Conservation (phyloP, 2,888 invertebrate species). For the Chymomyza fuscimana region DNA sequence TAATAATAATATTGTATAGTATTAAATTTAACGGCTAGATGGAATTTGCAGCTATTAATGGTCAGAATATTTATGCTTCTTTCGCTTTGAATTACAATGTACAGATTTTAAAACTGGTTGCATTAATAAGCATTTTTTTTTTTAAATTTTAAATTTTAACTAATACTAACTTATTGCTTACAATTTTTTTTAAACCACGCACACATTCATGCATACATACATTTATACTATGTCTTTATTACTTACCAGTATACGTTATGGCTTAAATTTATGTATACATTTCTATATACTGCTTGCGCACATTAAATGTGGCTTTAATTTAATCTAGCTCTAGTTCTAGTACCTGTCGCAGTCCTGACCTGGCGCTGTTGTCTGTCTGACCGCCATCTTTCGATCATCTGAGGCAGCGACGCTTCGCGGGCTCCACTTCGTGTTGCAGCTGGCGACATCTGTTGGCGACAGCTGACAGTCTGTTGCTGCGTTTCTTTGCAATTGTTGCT, state of each 20-base stretch:
- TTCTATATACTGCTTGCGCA: constrained; percentile 13
- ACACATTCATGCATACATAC: constrained; percentile 14
- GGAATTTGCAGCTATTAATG: neutral
- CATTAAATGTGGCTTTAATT: constrained; percentile 41
- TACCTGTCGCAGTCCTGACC: constrained; percentile 9
- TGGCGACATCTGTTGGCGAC: constrained; percentile 31
- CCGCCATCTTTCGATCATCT: constrained; percentile 52
- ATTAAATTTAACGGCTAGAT: neutral
- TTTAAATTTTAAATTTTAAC: neutral
- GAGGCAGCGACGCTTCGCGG: constrained; percentile 51
- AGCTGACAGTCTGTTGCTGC: constrained; percentile 26
- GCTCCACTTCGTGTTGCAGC: constrained; percentile 2
- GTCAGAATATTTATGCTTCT: no score
- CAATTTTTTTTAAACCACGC: constrained; percentile 16
- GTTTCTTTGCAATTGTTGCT: constrained; percentile 15
- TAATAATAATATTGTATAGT: constrained; percentile 21
- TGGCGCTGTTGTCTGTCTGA: neutral
- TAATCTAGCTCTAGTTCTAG: constrained; percentile 38
- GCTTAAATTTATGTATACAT: constrained; percentile 2
- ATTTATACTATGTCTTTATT: neutral
- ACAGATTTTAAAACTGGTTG: constrained; percentile 39
- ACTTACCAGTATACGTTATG: neutral
- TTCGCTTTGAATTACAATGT: neutral
- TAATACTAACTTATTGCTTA: neutral
- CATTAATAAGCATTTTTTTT: constrained; percentile 5